Evolutionary conservation across 2,797 vertebrate species (phyloP).

Genomic region (Synaphobranchus kaupii): DNA sequence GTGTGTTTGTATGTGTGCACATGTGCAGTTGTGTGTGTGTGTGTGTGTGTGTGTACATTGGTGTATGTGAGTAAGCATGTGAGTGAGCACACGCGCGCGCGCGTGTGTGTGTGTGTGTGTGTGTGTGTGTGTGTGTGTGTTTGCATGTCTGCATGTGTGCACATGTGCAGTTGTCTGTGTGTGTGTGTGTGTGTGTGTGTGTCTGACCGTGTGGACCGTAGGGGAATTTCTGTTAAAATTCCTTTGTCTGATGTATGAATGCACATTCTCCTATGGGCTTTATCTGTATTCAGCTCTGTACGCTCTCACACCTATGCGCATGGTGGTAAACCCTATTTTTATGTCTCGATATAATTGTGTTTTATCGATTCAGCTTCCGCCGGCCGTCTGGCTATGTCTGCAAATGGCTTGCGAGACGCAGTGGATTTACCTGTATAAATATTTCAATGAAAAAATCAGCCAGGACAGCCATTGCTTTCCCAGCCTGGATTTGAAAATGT

Average conservation of each 20-base stretch:
- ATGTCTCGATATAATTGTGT: conserved; percentile 18
- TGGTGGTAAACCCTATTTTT: conserved; percentile 1
- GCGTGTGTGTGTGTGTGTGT: not conserved
- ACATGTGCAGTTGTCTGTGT: not conserved
- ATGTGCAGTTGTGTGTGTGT: not conserved
- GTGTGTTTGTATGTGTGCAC: not conserved
- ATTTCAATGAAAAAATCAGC: conserved; percentile 28
- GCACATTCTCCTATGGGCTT: not conserved
- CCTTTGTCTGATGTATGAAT: not conserved
- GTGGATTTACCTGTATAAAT: conserved; percentile 31
- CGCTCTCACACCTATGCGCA: not conserved
- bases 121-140: not conserved
- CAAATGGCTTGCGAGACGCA: not conserved
- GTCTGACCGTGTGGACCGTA: not conserved
- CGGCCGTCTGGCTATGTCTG: not conserved
- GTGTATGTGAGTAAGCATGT: not conserved
- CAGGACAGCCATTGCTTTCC: not conserved
- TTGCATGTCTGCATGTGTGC: not conserved
- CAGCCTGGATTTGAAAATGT: conserved; percentile 21
- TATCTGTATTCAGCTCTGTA: conserved; percentile 5
- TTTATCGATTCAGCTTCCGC: conserved; percentile 21
- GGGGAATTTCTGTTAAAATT: not conserved
- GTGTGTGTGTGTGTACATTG: not conserved
- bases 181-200: conserved; percentile 4
- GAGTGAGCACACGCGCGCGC: not conserved